Conservation (phyloP, 2,797 vertebrate genomes). For the Coccyzus lansbergi region DNA sequence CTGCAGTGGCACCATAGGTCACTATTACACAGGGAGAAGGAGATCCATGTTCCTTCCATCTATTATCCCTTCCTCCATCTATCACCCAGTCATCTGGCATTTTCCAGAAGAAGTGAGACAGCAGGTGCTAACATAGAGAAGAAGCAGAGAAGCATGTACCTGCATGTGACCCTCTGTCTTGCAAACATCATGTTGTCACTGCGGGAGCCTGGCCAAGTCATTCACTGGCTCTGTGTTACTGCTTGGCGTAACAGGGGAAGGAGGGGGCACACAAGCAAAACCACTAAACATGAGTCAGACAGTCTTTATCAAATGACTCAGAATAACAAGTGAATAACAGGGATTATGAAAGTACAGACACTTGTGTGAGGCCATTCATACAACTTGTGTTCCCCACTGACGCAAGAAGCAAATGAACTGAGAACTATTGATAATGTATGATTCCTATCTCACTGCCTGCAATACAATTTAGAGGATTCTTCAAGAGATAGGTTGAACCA, state of each 20-base stretch:
- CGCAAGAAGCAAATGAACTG: constrained; percentile 6
- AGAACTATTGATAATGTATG: not conserved
- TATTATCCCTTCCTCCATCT: not conserved
- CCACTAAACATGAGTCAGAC: not conserved
- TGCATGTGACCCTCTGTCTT: not conserved
- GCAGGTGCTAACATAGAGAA: not conserved
- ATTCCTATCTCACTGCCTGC: not conserved
- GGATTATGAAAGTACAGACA: constrained; percentile 10
- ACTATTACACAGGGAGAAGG: not conserved
- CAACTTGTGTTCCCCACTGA: constrained; percentile 3
- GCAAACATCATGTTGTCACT: fast-evolving
- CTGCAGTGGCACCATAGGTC: not conserved
- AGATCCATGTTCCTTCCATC: not conserved
- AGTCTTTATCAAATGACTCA: constrained; percentile 9
- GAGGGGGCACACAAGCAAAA: not conserved
- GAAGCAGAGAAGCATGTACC: not conserved
- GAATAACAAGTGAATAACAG: constrained; percentile 26
- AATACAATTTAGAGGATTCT: constrained; percentile 3
- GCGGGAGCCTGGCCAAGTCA: not conserved
- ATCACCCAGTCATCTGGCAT: not conserved
- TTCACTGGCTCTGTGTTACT: not conserved
- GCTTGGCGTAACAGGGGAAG: not conserved
- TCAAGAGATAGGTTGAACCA: not conserved
- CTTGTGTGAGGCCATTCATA: not conserved
- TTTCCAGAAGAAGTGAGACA: not conserved